Evolutionary conservation across 2,113 vertebrate species (phyloP), one percentile per base, ranked within the genome.

Genomic region (Sander lucioperca): DNA sequence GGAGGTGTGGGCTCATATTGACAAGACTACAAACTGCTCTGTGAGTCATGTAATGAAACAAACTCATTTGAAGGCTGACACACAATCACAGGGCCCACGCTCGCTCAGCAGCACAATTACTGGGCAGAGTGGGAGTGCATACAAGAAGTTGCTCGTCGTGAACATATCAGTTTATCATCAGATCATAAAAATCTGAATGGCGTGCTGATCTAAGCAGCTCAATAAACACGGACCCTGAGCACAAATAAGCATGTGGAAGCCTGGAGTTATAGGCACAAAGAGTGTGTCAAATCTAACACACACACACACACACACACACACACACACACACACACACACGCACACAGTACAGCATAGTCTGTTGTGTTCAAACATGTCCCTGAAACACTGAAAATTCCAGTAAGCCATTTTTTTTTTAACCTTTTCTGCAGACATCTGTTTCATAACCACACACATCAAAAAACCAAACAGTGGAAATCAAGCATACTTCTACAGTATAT

Each of bases 311-410:
- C 27, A 58, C 63, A 16, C 59, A 47, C 16, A 56, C 33, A 64
- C 45, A 67, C 19, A 75, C 15, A 36, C 58, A 6, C 48, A 70
- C 53, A 48, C 14, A 48, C 47, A 48, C 51, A 62, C 15, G 56
- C 33, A 64, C 36, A 71, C 19, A 75, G 39, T 43, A 43, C 56
- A 43, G 63, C 4, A 54, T 6, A 65, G 53, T 64, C 16, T 67
- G 85, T 12, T 81, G 19, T 87, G 93, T 91, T 91, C 80, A 77
- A 88, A 90, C 93, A 77, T 78, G 92, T 72, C 79, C 12, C 21
- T 5, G 19, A 88, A 77, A 78, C 15, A 8, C 45, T 8, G n/a
- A 84, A 65, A 77, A 88, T 91, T 88, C 88, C 87, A 73, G 71
- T n/a, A 59, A 72, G 61, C 1, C 18, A 2, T 47, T 54, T 54